Conservation (phyloP, 2,113 vertebrate species). For the Lampris incognitus region DNA sequence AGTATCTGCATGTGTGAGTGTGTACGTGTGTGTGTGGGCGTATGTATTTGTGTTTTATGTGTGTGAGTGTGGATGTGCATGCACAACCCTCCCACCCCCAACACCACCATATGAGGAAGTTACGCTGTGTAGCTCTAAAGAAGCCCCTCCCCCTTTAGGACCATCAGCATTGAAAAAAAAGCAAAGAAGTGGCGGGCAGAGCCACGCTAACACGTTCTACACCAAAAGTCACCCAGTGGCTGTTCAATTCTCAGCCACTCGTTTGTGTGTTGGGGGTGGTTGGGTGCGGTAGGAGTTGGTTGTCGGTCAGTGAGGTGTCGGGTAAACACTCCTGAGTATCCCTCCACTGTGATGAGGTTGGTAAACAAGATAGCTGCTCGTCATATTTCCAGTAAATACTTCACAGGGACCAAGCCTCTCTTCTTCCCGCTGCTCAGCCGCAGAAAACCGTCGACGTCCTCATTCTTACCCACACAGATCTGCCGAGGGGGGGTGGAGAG, state of each 20-base stretch:
- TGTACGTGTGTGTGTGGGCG: constrained; percentile 27
- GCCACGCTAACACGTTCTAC: constrained; percentile 12
- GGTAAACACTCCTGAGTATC: constrained; percentile 67
- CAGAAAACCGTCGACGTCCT: constrained; percentile 85
- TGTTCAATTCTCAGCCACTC: constrained; percentile 35
- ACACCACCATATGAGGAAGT: constrained; percentile 19
- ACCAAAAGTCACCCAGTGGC: constrained; percentile 18
- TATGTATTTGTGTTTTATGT: background rate
- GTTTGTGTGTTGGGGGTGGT: constrained; percentile 29
- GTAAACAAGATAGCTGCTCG: constrained; percentile 6
- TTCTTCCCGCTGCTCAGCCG: constrained; percentile 91
- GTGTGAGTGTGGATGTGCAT: background rate
- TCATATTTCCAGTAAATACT: constrained; percentile 87
- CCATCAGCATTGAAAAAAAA: constrained; percentile 44
- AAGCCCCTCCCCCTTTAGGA: constrained; percentile 25
- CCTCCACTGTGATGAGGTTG: constrained; percentile 39
- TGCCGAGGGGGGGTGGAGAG: constrained; percentile 57
- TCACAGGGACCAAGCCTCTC: constrained; percentile 86
- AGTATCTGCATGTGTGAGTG: background rate
- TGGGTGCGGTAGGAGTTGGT: background rate
- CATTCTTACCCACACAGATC: constrained; percentile 89
- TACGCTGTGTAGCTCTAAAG: constrained; percentile 48
- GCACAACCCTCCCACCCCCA: too few species aligned
- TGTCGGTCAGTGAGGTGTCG: constrained; percentile 59
- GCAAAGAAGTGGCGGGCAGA: constrained; percentile 34